These are phyloP conservation scores for Rhimphoctona megacephalus DNA, from an alignment of 2,888 invertebrate species.

Conservation along the genomic window DNA sequence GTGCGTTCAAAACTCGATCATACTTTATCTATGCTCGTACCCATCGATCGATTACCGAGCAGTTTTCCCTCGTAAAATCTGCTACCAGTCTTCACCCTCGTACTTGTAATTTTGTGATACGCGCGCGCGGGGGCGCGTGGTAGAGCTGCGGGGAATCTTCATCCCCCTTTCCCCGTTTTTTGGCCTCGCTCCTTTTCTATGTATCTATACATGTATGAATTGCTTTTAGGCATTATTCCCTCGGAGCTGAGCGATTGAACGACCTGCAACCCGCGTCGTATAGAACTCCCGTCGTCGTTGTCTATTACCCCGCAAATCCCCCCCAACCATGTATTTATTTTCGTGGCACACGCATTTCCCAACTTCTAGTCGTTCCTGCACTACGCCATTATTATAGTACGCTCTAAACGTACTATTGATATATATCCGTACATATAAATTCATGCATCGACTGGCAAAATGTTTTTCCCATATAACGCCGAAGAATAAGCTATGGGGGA, in stretches of 20 bases:
- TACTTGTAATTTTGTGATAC: slow-evolving; percentile 63
- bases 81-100: slow-evolving; percentile 69
- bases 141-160: slow-evolving; percentile 60
- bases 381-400: neutral
- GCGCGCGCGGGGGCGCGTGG: slow-evolving; percentile 47
- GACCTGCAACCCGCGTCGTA: slow-evolving; percentile 5
- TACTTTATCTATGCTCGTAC: slow-evolving; percentile 62
- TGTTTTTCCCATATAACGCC: slow-evolving; percentile 36
- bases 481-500: neutral
- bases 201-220: neutral
- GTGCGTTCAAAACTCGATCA: slow-evolving; percentile 58
- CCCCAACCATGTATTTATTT: neutral
- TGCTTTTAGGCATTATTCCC: slow-evolving; percentile 6
- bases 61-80: slow-evolving; percentile 70
- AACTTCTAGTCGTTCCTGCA: neutral
- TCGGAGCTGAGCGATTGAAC: slow-evolving; percentile 12
- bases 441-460: slow-evolving; percentile 9
- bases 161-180: slow-evolving; percentile 48
- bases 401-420: neutral
- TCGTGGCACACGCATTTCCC: neutral
- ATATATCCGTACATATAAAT: neutral
- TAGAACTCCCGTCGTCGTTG: neutral
- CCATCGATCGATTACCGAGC: slow-evolving; percentile 66
- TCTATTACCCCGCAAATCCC: neutral
- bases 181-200: slow-evolving; percentile 39